Evolutionary conservation across 1,140 invertebrate species (phyloP).

Genomic region (Bombus sylvicola): DNA sequence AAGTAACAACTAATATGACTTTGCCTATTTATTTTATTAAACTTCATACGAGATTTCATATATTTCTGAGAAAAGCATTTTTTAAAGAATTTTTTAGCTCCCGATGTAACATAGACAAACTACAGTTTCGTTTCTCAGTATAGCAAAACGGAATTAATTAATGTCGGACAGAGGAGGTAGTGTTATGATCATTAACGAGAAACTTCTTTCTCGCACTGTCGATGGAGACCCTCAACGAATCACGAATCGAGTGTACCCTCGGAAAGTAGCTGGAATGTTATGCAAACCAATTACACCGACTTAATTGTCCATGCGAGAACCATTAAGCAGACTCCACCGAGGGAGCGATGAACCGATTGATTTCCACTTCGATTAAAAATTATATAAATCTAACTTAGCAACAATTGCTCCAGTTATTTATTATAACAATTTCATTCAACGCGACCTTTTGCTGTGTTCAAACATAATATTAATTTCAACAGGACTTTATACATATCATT

Average conservation of each 20-base stretch:
- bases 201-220: constrained; percentile 9
- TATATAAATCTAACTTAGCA: not conserved
- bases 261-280: constrained; percentile 7
- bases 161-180: constrained; percentile 38
- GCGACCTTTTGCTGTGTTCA: not conserved
- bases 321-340: not conserved
- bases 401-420: not conserved
- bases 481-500: not conserved
- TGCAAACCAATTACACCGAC: constrained; percentile 19
- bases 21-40: not conserved
- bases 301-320: constrained; percentile 17
- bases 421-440: not conserved
- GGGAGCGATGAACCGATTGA: not conserved
- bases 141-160: constrained; percentile 21
- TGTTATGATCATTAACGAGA: constrained; percentile 38
- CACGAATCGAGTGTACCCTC: not conserved
- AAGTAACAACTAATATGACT: not conserved
- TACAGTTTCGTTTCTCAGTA: not conserved
- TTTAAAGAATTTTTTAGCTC: not conserved
- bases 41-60: not conserved
- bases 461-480: not conserved
- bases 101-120: not conserved
- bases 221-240: constrained; percentile 3
- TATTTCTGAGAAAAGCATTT: not conserved
- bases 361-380: not conserved